phyloP scores from a whole-genome alignment of 2,888 invertebrate genomes.

The Cryptocheilus praepositus region DNA sequence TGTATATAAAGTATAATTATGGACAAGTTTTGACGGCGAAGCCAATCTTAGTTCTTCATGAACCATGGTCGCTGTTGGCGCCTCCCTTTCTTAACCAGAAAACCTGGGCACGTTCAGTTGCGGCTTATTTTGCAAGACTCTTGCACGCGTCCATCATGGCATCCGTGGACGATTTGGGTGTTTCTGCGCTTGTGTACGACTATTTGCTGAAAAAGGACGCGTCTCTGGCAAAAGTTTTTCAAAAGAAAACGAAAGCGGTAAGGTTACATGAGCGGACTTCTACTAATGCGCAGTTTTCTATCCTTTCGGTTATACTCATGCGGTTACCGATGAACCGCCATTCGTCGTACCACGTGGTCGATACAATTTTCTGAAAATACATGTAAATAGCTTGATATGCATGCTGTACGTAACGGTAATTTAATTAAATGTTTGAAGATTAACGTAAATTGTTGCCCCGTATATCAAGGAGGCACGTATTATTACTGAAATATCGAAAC shows the following conservation, averaged over 20 bases:
- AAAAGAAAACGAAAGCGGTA: conserved; percentile 85
- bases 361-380: conserved; percentile 18
- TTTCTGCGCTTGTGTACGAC: conserved; percentile 80
- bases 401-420: neutral
- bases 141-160: conserved; percentile 74
- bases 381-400: neutral
- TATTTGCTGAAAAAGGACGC: conserved; percentile 81
- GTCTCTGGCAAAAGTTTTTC: conserved; percentile 81
- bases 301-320: conserved; percentile 41
- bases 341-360: conserved; percentile 57
- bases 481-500: no score
- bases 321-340: conserved; percentile 47
- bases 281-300: neutral
- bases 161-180: conserved; percentile 71
- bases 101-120: conserved; percentile 9
- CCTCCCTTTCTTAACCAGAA: no score
- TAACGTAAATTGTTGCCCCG: no score
- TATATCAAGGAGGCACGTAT: no score
- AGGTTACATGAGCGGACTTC: conserved; percentile 71
- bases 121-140: conserved; percentile 28
- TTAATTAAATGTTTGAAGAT: no score
- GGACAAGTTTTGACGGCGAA: no score
- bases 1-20: no score
- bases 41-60: no score
- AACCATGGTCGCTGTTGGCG: no score